These are phyloP conservation scores for Metellina segmentata DNA, from an alignment of 2,888 invertebrate genomes.

Conservation along the genomic window DNA sequence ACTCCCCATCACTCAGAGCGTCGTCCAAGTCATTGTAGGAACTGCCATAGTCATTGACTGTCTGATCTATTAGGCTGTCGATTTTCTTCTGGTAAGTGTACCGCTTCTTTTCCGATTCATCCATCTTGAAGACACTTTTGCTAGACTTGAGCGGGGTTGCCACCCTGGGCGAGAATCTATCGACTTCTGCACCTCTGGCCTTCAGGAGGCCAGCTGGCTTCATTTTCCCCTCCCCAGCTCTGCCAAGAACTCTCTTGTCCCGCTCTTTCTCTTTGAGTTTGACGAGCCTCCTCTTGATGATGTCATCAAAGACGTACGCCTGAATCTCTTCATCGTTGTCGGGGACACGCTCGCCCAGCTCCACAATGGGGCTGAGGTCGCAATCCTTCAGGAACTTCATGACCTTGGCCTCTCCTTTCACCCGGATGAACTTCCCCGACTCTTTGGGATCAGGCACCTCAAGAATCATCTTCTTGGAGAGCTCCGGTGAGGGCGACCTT, in stretches of 20 bases:
- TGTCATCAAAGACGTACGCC: constrained; percentile 49
- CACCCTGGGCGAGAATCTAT: constrained; percentile 6
- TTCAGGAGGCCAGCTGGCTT: constrained; percentile 9
- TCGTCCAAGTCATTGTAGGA: constrained; percentile 44
- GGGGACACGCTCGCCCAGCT: constrained; percentile 57
- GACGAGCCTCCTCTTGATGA: constrained; percentile 20
- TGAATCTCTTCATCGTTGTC: constrained; percentile 49
- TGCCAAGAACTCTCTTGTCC: neutral
- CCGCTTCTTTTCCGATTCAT: constrained; percentile 27
- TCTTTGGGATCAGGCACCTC: constrained; percentile 65
- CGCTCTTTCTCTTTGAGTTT: constrained; percentile 38
- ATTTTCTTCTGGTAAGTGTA: constrained; percentile 55
- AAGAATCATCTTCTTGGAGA: constrained; percentile 28
- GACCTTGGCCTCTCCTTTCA: constrained; percentile 58
- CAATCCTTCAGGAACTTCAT: constrained; percentile 64
- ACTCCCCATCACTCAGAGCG: constrained; percentile 44
- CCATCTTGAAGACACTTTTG: no score
- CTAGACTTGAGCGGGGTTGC: constrained; percentile 18
- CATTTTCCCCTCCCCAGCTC: neutral
- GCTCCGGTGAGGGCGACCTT: constrained; percentile 47
- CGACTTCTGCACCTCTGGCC: neutral
- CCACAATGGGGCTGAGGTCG: constrained; percentile 64
- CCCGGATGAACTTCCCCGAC: constrained; percentile 52
- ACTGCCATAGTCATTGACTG: neutral
- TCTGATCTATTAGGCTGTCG: constrained; percentile 17